phyloP scores from a whole-genome alignment of 1,140 invertebrate species.

The Heterodera carotae region DNA sequence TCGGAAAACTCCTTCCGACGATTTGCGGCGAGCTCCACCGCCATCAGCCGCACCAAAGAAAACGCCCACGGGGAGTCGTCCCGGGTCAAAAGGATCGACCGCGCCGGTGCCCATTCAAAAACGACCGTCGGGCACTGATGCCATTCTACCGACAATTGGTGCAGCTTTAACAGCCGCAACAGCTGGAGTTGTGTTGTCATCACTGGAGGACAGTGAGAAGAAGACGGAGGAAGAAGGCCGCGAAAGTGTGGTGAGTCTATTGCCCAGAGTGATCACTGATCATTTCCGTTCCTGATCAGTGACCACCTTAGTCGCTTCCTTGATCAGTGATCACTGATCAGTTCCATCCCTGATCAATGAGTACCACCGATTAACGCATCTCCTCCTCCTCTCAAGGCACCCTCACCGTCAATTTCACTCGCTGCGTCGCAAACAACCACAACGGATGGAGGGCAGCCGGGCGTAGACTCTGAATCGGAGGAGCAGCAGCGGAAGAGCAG shows the following conservation, averaged over 20 bases:
- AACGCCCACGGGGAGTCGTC: slow-evolving; percentile 10
- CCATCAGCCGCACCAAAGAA: slow-evolving; percentile 6
- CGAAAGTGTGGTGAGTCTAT: slow-evolving; percentile 3
- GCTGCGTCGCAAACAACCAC: slow-evolving; percentile 31
- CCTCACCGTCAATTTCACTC: slow-evolving; percentile 23
- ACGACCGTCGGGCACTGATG: background rate
- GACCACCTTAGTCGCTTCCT: no score
- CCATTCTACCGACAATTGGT: slow-evolving; percentile 31
- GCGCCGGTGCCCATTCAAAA: slow-evolving; percentile 16
- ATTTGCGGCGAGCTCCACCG: background rate
- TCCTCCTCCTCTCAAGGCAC: slow-evolving; percentile 13
- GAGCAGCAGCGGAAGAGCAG: background rate
- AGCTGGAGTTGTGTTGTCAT: slow-evolving; percentile 24
- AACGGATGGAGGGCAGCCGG: slow-evolving; percentile 23
- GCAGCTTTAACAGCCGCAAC: slow-evolving; percentile 31
- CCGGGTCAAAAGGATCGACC: slow-evolving; percentile 9
- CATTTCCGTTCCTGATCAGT: no score
- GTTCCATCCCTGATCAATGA: no score
- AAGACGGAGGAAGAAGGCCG: slow-evolving; percentile 11
- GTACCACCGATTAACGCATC: background rate
- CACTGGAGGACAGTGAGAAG: slow-evolving; percentile 15
- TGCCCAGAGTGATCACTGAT: no score
- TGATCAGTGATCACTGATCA: no score
- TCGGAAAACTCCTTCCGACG: background rate
- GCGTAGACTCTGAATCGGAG: slow-evolving; percentile 28